Evolutionary conservation across 2,113 vertebrate species (phyloP), one percentile per base, ranked within the genome.

Genomic region (Phasianus colchicus): DNA sequence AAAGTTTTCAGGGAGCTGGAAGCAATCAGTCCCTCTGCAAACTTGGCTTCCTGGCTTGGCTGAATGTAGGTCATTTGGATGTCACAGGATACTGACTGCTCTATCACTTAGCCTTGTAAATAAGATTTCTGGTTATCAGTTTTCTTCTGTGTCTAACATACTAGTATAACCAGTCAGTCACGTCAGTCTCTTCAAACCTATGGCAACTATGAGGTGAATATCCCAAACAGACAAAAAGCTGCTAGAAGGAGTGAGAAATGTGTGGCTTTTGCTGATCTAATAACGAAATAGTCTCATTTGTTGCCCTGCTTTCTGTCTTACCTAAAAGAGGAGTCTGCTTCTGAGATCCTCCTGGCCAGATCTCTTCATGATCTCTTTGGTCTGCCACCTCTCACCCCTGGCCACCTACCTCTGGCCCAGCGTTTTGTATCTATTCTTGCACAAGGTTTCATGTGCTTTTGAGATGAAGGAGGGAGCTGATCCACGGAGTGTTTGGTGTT

Each of bases 1-100:
- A 30, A 60, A 4, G 1, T 79, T 90, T 93, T 77, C n/a, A 54
- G 32, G 29, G 16, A 79, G 21, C 15, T 78, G 22, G 19, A n/a
- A 84, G 36, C 29, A 36, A 30, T 82, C 27, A 64, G 0, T 0
- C 0, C 2, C 43, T 69, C 2, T 38, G 57, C 9, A 61, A 18
- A 10, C 42, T 72, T 70, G 43, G n/a, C 11, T 85, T 90, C 36
- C 13, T 92, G 30, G 1, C n/a, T 84, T 71, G 29, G 54, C 75
- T 90, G 48, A 69, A 19, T 54, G 3, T 50, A 61, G 17, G 20
- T 70, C 0, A 13, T 25, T 45, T 57, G 66, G 16, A 65, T 90
- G 81, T 89, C 50, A 65, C 22, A 24, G 24, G 11, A 7, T 78
- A 16, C 13, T 48, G 40, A 6, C 17, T 77, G 32, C 66, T 91